Evolutionary conservation across 2,113 vertebrate genomes (phyloP).

Genomic region (Haemorhous mexicanus): DNA sequence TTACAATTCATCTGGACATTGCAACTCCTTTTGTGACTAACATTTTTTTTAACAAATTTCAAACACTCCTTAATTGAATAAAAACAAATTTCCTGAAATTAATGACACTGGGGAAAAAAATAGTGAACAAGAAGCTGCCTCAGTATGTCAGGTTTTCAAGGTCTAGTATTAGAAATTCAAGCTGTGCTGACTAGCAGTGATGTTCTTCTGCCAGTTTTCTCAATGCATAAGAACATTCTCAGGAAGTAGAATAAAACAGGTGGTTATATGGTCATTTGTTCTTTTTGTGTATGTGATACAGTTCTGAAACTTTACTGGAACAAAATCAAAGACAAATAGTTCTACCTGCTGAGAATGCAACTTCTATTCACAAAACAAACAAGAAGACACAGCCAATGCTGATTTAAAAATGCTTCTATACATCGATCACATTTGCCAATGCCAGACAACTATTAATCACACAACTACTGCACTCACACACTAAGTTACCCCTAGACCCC

Average conservation of each 20-base stretch:
- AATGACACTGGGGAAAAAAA: not conserved
- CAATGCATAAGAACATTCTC: not conserved
- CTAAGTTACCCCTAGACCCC: not conserved
- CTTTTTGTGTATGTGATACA: not conserved
- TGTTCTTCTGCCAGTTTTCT: not conserved
- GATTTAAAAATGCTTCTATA: not conserved
- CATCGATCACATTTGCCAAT: not conserved
- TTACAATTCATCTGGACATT: not conserved
- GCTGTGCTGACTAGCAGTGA: not conserved
- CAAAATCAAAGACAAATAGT: not conserved
- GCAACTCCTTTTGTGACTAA: not conserved
- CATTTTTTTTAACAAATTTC: not conserved
- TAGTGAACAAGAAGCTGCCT: not conserved
- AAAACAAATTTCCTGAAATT: not conserved
- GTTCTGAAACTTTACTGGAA: not conserved
- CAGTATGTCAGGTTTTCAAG: not conserved
- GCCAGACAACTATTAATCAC: not conserved
- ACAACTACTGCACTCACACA: not conserved
- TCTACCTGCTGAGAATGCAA: not conserved
- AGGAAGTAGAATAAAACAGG: not conserved
- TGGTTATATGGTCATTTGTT: not conserved
- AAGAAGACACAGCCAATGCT: not conserved
- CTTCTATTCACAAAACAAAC: not conserved
- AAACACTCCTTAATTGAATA: not conserved
- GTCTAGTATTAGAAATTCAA: not conserved